Evolutionary conservation across 2,113 vertebrate species (phyloP).

Genomic region (Sebastes fasciatus): DNA sequence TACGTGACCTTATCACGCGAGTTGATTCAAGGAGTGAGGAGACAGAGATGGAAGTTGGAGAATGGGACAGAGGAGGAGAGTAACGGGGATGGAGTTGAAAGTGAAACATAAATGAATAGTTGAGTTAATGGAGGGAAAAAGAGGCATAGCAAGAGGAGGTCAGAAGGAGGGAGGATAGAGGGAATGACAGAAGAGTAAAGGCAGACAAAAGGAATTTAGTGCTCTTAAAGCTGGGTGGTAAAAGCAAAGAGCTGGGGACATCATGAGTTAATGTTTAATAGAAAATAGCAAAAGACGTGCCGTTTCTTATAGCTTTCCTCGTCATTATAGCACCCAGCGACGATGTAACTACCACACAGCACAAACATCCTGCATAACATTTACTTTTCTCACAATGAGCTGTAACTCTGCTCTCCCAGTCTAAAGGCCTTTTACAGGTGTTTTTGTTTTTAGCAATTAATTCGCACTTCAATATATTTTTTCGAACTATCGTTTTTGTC

Average conservation of each 20-base stretch:
- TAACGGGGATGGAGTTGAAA: conserved; percentile 21
- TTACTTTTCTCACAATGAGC: conserved; percentile 32
- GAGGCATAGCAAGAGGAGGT: background rate
- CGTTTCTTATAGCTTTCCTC: conserved; percentile 36
- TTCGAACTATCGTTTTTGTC: too few species aligned
- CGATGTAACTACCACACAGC: conserved; percentile 1
- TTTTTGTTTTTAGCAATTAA: too few species aligned
- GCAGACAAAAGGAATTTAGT: conserved; percentile 60
- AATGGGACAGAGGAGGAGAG: background rate
- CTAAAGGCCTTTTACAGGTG: background rate
- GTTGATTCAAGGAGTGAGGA: background rate
- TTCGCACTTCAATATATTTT: too few species aligned
- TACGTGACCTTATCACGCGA: conserved; percentile 1
- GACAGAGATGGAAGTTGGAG: background rate
- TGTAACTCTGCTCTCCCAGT: background rate
- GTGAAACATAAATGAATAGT: background rate
- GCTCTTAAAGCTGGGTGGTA: conserved; percentile 53
- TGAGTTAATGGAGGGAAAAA: background rate
- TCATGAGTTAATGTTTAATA: conserved; percentile 74
- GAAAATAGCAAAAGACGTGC: conserved; percentile 28
- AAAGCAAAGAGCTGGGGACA: conserved; percentile 43
- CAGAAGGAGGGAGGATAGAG: background rate
- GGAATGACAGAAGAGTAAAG: conserved; percentile 13
- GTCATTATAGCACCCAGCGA: background rate
- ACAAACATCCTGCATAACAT: conserved; percentile 47